These are phyloP conservation scores for Orientallactaga sibirica DNA, from an alignment of 2,797 vertebrate species.

Conservation along the genomic window DNA sequence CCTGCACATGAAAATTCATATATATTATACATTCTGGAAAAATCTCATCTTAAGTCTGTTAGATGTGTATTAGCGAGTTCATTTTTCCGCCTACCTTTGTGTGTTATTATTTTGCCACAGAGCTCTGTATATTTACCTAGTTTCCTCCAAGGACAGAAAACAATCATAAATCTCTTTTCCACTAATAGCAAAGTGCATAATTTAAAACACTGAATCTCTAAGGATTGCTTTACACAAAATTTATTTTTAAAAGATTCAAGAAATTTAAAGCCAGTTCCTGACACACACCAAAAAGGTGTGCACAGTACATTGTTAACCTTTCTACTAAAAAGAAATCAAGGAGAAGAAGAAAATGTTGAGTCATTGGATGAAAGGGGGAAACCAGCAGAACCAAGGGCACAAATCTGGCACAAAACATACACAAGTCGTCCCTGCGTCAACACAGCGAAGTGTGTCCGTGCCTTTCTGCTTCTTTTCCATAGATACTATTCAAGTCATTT, in stretches of 20 bases:
- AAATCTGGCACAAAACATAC: constrained; percentile 32
- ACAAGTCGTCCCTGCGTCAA: not conserved
- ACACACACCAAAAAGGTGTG: not conserved
- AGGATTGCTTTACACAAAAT: not conserved
- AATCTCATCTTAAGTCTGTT: not conserved
- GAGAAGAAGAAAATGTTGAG: not conserved
- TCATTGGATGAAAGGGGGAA: constrained; percentile 3
- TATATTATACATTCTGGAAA: not conserved
- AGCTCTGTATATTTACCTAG: not conserved
- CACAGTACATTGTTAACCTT: not conserved
- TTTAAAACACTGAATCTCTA: not conserved
- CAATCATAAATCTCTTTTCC: constrained; percentile 17
- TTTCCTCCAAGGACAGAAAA: constrained; percentile 1
- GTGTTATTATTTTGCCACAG: not conserved
- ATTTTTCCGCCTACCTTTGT: not conserved
- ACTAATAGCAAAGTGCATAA: constrained; percentile 38
- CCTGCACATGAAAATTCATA: not conserved
- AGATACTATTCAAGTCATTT: not conserved
- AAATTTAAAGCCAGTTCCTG: constrained; percentile 17
- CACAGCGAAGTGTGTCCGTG: too few species aligned
- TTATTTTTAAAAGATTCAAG: constrained; percentile 30
- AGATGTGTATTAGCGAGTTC: not conserved
- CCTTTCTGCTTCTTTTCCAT: not conserved
- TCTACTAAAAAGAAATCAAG: not conserved
- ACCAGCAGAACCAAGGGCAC: not conserved